phyloP scores from a whole-genome alignment of 2,888 invertebrate genomes.

The Acanthosoma haemorrhoidale region DNA sequence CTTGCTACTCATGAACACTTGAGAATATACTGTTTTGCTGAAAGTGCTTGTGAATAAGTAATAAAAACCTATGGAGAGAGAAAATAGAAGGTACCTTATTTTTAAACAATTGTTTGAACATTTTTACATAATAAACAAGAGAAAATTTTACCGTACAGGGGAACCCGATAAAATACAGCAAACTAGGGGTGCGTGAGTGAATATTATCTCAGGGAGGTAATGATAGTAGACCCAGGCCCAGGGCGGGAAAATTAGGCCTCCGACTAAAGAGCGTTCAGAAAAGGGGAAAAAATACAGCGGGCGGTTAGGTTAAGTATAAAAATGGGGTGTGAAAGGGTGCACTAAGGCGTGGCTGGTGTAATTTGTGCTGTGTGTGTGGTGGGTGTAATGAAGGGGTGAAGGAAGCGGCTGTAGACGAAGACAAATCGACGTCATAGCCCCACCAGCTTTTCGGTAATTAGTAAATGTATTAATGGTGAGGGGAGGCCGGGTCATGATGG shows the following conservation, averaged over 20 bases:
- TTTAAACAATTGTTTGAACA: too few species aligned
- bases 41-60: too few species aligned
- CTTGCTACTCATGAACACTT: too few species aligned
- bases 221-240: not conserved
- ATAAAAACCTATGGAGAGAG: too few species aligned
- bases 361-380: slow-evolving; percentile 1
- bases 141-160: too few species aligned
- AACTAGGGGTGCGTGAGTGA: too few species aligned
- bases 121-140: too few species aligned
- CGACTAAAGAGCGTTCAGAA: not conserved
- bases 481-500: too few species aligned
- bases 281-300: not conserved
- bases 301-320: not conserved
- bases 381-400: not conserved
- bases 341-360: not conserved
- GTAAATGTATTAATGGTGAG: not conserved
- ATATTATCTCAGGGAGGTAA: not conserved
- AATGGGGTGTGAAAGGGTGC: slow-evolving; percentile 8
- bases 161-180: too few species aligned
- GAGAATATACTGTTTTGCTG: too few species aligned
- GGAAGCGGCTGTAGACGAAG: not conserved
- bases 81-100: too few species aligned
- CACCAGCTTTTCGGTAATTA: not conserved
- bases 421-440: slow-evolving; percentile 8
- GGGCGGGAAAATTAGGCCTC: not conserved